A percentile compares a stretch with the other conserved stretches of the same genome.
phyloP scores from a whole-genome alignment of 2,797 vertebrate genomes.

The Anguilla megastoma region DNA sequence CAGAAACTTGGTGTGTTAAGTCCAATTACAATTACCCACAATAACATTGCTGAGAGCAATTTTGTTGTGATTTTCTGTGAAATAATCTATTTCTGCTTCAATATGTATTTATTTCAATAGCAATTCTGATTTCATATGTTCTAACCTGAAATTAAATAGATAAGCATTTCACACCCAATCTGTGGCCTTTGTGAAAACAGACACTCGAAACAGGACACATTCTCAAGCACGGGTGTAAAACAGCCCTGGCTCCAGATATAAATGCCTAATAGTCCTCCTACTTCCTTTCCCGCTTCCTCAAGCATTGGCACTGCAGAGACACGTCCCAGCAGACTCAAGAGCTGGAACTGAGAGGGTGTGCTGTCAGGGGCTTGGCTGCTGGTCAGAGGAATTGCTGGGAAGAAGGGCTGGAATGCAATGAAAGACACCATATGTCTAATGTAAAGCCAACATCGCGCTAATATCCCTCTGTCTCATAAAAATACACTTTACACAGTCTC shows the following conservation, averaged over 20 bases:
- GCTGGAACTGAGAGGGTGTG: not conserved
- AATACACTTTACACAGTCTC: not conserved
- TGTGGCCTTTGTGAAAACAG: not conserved
- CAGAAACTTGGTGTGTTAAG: not conserved
- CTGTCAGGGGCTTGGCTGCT: not conserved
- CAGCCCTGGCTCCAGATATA: not conserved
- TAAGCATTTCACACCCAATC: too few relatives aligned
- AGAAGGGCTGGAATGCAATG: slow-evolving; percentile 6
- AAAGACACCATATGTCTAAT: slow-evolving; percentile 17
- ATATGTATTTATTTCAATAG: not conserved
- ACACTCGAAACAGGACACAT: not conserved
- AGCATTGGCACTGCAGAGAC: not conserved
- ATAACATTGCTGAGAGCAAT: not conserved
- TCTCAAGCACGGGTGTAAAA: not conserved
- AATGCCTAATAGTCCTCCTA: not conserved
- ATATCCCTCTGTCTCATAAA: slow-evolving; percentile 4
- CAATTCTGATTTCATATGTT: not conserved
- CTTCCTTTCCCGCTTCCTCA: slow-evolving; percentile 2
- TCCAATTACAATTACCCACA: not conserved
- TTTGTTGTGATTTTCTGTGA: not conserved
- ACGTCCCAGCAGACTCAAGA: not conserved
- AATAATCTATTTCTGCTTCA: not conserved
- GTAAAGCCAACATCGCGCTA: not conserved
- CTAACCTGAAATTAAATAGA: not conserved
- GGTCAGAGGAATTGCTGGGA: slow-evolving; percentile 5